These are phyloP conservation scores for Steatornis caripensis DNA, from an alignment of 2,113 vertebrate genomes.

Conservation along the genomic window DNA sequence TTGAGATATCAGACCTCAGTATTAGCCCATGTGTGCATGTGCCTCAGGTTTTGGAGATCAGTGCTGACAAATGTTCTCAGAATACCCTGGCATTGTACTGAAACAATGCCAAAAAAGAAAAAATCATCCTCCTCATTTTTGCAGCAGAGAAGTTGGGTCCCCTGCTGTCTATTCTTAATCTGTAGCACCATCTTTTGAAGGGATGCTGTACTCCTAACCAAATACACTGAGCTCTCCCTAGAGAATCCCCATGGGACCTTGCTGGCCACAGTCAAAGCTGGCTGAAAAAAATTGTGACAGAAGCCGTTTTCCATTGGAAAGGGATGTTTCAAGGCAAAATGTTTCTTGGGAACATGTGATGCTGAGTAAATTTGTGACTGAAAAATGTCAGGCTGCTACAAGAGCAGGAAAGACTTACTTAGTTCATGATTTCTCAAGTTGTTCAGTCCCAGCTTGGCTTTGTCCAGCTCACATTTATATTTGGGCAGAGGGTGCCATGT, in stretches of 20 bases:
- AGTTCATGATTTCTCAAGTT: neutral
- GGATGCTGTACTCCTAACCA: constrained; percentile 33
- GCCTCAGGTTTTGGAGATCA: neutral
- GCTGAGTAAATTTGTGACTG: neutral
- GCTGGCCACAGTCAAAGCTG: neutral
- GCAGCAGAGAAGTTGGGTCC: neutral
- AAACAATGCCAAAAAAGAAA: neutral
- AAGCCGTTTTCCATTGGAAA: constrained; percentile 43
- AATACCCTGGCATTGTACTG: neutral
- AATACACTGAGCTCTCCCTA: neutral
- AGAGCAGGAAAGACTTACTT: neutral
- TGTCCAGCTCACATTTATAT: neutral
- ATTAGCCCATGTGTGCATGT: neutral
- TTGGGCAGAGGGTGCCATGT: neutral
- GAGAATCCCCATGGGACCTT: neutral
- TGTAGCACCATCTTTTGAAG: constrained; percentile 61
- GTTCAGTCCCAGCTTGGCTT: neutral
- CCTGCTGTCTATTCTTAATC: constrained; percentile 41
- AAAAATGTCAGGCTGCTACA: neutral
- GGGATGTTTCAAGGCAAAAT: neutral
- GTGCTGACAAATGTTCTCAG: neutral
- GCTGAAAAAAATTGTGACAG: neutral
- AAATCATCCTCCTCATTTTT: neutral
- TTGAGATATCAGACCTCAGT: neutral
- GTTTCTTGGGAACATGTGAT: constrained; percentile 8